Conservation (phyloP, 2,888 invertebrate genomes). For the Notodonta dromedarius region DNA sequence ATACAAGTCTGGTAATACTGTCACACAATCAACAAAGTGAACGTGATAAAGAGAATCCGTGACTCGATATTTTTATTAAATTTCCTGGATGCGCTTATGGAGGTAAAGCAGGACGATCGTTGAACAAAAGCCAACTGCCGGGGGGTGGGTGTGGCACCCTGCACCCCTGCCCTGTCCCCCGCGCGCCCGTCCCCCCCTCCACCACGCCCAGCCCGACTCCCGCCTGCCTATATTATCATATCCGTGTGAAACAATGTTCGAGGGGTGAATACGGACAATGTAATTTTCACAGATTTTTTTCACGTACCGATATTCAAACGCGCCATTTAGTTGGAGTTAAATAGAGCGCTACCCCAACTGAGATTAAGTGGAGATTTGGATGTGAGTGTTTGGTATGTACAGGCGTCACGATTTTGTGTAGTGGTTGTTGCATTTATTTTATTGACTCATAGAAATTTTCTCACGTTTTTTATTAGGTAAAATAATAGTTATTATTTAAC, state of each 20-base stretch:
- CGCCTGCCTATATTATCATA: slow-evolving; percentile 57
- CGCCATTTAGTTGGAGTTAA: slow-evolving; percentile 66
- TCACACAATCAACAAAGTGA: slow-evolving; percentile 26
- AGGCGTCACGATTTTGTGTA: slow-evolving; percentile 44
- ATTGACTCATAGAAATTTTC: slow-evolving; percentile 16
- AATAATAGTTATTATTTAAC: too few species aligned
- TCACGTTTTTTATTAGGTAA: slow-evolving; percentile 9
- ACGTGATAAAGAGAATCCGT: slow-evolving; percentile 51
- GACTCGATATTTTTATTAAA: slow-evolving; percentile 61
- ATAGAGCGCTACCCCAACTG: slow-evolving; percentile 64
- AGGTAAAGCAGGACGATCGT: slow-evolving; percentile 54
- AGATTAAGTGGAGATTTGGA: slow-evolving; percentile 70
- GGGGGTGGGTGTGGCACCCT: slow-evolving; percentile 63
- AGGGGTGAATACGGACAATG: slow-evolving; percentile 72
- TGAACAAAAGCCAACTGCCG: slow-evolving; percentile 68
- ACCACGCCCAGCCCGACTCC: slow-evolving; percentile 72
- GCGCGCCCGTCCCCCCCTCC: slow-evolving; percentile 33
- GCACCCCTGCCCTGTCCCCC: slow-evolving; percentile 33
- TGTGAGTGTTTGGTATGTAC: slow-evolving; percentile 62
- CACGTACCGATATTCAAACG: slow-evolving; percentile 63
- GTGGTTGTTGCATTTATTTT: slow-evolving; percentile 32
- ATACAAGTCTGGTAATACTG: slow-evolving; percentile 1
- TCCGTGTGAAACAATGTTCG: slow-evolving; percentile 73
- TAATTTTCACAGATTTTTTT: slow-evolving; percentile 72
- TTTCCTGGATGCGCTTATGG: slow-evolving; percentile 65